phyloP scores from a whole-genome alignment of 2,113 vertebrate genomes.

The Ptyas mucosa region DNA sequence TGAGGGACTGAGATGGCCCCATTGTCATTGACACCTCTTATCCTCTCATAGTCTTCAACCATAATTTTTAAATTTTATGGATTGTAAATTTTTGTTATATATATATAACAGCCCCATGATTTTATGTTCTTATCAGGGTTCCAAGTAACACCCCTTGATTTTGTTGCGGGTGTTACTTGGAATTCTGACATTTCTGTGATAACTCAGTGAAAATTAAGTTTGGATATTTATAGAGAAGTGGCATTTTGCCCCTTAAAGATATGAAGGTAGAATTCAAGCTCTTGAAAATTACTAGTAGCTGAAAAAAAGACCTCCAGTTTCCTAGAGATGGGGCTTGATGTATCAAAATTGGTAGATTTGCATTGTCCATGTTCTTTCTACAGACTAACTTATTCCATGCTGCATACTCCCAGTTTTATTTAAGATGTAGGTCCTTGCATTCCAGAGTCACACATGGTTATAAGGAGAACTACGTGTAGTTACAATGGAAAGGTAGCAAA shows the following conservation, averaged over 20 bases:
- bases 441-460: not conserved
- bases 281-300: not conserved
- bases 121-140: no score
- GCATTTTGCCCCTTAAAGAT: not conserved
- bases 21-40: no score
- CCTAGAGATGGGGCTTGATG: not conserved
- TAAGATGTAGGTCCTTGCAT: not conserved
- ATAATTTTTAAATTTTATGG: no score
- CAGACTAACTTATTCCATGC: not conserved
- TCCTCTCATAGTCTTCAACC: no score
- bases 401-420: not conserved
- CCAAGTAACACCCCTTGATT: no score
- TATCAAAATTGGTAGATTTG: not conserved
- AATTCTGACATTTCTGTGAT: no score
- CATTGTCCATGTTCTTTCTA: not conserved
- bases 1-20: no score
- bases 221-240: not conserved
- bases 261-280: not conserved
- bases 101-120: no score
- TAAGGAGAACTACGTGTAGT: not conserved
- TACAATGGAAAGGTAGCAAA: not conserved
- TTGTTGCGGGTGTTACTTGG: no score
- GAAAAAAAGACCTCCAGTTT: not conserved
- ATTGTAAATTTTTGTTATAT: no score
- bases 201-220: not conserved